Conservation (phyloP, 2,113 vertebrate genomes). For the Amazona guildingii region DNA sequence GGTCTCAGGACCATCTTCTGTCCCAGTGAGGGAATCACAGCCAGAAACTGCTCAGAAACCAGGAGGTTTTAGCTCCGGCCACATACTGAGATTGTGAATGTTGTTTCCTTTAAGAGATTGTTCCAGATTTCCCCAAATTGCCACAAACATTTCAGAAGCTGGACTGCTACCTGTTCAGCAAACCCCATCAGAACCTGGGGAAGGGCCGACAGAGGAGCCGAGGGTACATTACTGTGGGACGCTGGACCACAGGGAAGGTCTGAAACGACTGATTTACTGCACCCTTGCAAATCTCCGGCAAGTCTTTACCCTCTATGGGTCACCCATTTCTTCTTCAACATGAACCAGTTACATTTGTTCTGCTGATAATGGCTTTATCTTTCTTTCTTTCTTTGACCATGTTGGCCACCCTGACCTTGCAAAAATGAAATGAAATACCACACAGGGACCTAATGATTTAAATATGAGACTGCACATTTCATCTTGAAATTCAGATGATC, state of each 20-base stretch:
- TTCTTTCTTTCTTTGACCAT: not conserved
- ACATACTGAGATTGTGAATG: not conserved
- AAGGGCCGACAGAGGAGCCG: not conserved
- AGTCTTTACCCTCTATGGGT: not conserved
- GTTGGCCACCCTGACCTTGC: not conserved
- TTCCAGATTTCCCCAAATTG: not conserved
- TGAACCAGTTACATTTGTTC: not conserved
- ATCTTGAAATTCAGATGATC: conserved; percentile 38
- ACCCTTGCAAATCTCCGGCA: not conserved
- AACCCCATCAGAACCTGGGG: not conserved
- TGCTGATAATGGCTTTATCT: conserved; percentile 19
- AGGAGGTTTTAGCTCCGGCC: not conserved
- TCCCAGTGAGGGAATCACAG: not conserved
- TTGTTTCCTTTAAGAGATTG: not conserved
- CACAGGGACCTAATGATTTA: conserved; percentile 45
- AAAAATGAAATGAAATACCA: conserved; percentile 18
- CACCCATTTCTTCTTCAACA: not conserved
- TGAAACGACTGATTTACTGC: not conserved
- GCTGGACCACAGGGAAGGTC: not conserved
- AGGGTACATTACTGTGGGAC: not conserved
- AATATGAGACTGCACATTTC: conserved; percentile 49
- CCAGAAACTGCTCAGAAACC: not conserved
- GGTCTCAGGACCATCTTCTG: not conserved
- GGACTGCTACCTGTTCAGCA: not conserved
- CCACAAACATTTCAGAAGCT: not conserved